These are phyloP conservation scores for Zosterops lateralis DNA, from an alignment of 2,113 vertebrate species.

Conservation along the genomic window DNA sequence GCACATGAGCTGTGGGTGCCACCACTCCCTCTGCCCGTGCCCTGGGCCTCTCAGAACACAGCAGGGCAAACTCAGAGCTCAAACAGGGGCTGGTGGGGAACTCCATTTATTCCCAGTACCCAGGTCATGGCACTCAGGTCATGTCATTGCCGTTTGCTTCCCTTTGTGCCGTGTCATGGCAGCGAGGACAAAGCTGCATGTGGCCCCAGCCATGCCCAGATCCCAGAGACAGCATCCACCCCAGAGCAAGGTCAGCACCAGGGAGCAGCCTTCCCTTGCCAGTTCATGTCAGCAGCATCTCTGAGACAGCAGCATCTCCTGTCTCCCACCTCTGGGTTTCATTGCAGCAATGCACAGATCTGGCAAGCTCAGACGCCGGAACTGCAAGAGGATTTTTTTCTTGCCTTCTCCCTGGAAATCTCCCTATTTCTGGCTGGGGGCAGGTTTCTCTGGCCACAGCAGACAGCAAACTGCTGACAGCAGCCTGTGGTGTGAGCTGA, in stretches of 20 bases:
- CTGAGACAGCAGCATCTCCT: background rate
- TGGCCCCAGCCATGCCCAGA: background rate
- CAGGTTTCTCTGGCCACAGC: background rate
- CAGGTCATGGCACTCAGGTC: background rate
- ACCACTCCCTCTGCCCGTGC: background rate
- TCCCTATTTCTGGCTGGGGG: background rate
- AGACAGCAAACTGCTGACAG: background rate
- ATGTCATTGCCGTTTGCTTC: background rate
- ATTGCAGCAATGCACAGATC: background rate
- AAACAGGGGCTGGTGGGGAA: background rate
- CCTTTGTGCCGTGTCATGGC: rapidly evolving
- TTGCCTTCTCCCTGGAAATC: background rate
- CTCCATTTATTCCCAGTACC: background rate
- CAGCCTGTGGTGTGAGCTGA: background rate
- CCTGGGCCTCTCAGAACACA: background rate
- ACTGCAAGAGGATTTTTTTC: background rate
- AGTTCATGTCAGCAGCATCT: background rate
- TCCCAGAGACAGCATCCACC: background rate
- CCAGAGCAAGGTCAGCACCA: background rate
- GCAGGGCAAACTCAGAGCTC: background rate
- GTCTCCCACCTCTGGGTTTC: background rate
- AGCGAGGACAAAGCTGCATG: background rate
- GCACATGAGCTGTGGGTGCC: background rate
- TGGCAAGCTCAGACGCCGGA: background rate
- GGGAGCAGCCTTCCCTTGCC: background rate